Conservation (phyloP, 1,140 invertebrate species). For the Ctenoplectra terminalis region DNA sequence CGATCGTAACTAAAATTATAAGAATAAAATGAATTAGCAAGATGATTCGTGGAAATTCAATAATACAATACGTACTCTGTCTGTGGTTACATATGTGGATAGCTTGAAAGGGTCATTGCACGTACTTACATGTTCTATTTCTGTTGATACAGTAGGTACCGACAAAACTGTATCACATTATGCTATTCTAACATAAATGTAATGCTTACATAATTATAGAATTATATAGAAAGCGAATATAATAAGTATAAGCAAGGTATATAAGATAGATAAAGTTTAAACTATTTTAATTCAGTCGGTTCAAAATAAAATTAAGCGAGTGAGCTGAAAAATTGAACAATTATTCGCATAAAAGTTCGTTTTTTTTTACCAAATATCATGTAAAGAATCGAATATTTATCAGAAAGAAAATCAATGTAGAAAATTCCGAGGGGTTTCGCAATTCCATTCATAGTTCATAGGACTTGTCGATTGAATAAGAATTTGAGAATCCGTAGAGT, state of each 20-base stretch:
- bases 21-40: not conserved
- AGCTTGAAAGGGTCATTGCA: constrained; percentile 53
- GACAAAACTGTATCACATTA: constrained; percentile 14
- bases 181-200: constrained; percentile 17
- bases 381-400: too few relatives aligned
- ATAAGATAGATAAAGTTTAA: too few relatives aligned
- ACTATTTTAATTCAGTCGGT: too few relatives aligned
- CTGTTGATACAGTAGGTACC: constrained; percentile 46
- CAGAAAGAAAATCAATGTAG: constrained; percentile 14
- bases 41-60: not conserved
- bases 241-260: too few relatives aligned
- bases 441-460: constrained; percentile 38
- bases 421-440: constrained; percentile 7
- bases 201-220: not conserved
- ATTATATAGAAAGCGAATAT: too few relatives aligned
- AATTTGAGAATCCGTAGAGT: constrained; percentile 41
- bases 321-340: too few relatives aligned
- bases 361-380: too few relatives aligned
- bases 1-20: not conserved
- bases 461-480: constrained; percentile 37
- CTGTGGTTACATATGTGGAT: constrained; percentile 34
- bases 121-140: constrained; percentile 57
- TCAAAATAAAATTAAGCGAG: too few relatives aligned
- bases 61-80: not conserved
- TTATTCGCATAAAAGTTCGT: too few relatives aligned